phyloP scores from a whole-genome alignment of 2,113 vertebrate species.

The Strigops habroptila region DNA sequence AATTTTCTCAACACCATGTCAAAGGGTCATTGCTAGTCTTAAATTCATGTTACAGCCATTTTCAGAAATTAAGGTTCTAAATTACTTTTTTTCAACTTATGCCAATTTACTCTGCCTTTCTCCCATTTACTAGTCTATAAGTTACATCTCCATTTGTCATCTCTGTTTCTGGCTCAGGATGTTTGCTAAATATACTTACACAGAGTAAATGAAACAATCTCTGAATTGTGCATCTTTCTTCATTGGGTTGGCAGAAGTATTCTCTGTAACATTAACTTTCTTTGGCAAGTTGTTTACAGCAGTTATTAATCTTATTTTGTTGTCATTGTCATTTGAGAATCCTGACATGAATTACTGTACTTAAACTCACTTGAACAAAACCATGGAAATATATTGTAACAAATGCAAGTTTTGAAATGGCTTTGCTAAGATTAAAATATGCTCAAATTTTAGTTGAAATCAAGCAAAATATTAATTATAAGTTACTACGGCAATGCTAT shows the following conservation, averaged over 20 bases:
- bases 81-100: neutral
- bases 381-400: neutral
- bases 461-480: neutral
- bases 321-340: neutral
- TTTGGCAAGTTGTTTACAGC: neutral
- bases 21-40: neutral
- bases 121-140: neutral
- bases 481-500: neutral
- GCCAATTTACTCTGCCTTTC: neutral
- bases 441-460: neutral
- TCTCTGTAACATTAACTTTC: conserved; percentile 22
- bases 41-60: neutral
- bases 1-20: neutral
- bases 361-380: neutral
- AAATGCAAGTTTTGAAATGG: neutral
- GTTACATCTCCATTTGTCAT: neutral
- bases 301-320: conserved; percentile 26
- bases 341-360: neutral
- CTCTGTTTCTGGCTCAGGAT: neutral
- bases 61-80: neutral
- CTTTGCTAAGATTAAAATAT: neutral
- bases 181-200: conserved; percentile 2
- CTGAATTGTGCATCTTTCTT: neutral
- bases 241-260: neutral
- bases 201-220: neutral